A percentile compares a stretch with the other conserved stretches of the same genome.
phyloP scores from a whole-genome alignment of 1,140 invertebrate species.

The Drosophila sp. region DNA sequence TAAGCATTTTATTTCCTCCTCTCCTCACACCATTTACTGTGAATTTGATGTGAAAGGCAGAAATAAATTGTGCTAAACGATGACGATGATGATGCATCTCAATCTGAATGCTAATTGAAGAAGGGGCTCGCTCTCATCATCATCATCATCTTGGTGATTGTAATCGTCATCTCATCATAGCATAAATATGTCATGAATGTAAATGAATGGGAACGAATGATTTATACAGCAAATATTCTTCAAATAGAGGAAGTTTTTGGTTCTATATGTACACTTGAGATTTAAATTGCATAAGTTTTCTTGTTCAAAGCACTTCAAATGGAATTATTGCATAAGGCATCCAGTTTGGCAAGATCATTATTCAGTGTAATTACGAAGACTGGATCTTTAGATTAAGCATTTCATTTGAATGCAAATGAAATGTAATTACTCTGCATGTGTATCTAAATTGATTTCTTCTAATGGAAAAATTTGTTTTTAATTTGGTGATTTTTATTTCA shows the following conservation, averaged over 20 bases:
- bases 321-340: slow-evolving; percentile 23
- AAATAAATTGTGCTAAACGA: slow-evolving; percentile 22
- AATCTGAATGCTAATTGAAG: slow-evolving; percentile 12
- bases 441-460: background rate
- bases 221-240: slow-evolving; percentile 37
- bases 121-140: slow-evolving; percentile 12
- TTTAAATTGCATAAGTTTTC: slow-evolving; percentile 44
- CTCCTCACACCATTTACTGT: slow-evolving; percentile 33
- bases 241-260: slow-evolving; percentile 47
- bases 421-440: background rate
- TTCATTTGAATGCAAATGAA: slow-evolving; percentile 8
- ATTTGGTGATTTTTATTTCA: background rate
- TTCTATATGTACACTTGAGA: background rate
- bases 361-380: slow-evolving; percentile 4
- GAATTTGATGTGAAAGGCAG: slow-evolving; percentile 71
- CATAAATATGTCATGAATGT: slow-evolving; percentile 29
- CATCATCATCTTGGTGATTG: background rate
- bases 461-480: background rate
- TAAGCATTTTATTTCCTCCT: slow-evolving; percentile 49
- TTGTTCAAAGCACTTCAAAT: background rate
- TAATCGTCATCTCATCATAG: slow-evolving; percentile 21
- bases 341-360: slow-evolving; percentile 10
- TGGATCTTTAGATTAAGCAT: slow-evolving; percentile 3
- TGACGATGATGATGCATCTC: slow-evolving; percentile 61
- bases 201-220: slow-evolving; percentile 44